A percentile compares a stretch with the other conserved stretches of the same genome.
Evolutionary conservation across 2,888 invertebrate genomes (phyloP).

Genomic region (Mimachlamys varia): DNA sequence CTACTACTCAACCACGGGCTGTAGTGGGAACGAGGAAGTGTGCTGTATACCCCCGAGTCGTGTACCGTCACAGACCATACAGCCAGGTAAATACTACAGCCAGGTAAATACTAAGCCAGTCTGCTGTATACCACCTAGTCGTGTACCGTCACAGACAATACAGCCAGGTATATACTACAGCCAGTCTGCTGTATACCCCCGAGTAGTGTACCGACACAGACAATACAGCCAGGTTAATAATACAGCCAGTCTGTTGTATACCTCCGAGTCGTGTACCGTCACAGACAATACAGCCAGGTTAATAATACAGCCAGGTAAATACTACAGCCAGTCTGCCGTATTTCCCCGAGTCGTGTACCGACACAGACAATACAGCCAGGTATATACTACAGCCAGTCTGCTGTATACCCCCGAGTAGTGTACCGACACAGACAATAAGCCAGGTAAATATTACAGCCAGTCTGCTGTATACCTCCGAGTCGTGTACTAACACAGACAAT

Average conservation of each 20-base stretch:
- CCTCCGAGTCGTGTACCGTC: too few species aligned
- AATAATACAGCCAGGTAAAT: slow-evolving; percentile 56
- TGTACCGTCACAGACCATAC: slow-evolving; percentile 51
- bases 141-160: not conserved
- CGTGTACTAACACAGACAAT: not conserved
- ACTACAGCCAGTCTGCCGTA: slow-evolving; percentile 55
- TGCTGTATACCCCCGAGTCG: slow-evolving; percentile 65
- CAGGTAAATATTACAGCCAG: not conserved
- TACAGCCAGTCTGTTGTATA: too few species aligned
- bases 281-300: too few species aligned
- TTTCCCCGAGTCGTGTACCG: slow-evolving; percentile 13
- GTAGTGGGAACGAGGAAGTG: slow-evolving; percentile 68
- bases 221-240: not conserved
- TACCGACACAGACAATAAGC: not conserved
- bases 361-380: not conserved
- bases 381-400: too few species aligned
- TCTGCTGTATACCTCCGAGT: not conserved
- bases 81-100: slow-evolving; percentile 53
- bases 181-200: too few species aligned
- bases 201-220: not conserved
- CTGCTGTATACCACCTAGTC: not conserved
- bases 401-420: too few species aligned
- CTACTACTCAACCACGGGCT: slow-evolving; percentile 62
- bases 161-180: not conserved
- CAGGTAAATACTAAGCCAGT: slow-evolving; percentile 28